These are phyloP conservation scores for Ailuropoda melanoleuca DNA, from an alignment of 2,113 vertebrate genomes.

Conservation along the genomic window DNA sequence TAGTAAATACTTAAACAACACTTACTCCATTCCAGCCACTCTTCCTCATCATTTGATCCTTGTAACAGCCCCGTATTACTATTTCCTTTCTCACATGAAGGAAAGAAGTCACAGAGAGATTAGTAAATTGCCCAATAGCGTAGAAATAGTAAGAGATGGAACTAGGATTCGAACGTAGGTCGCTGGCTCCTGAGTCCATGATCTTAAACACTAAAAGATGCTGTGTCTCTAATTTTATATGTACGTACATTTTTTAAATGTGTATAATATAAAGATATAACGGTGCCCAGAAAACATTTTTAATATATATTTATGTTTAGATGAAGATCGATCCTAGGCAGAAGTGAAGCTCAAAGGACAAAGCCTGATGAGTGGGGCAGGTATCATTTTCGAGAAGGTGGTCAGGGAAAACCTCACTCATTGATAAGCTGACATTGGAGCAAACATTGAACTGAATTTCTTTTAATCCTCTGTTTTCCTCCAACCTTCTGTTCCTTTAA, in stretches of 20 bases:
- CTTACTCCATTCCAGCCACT: not conserved
- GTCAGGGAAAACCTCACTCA: not conserved
- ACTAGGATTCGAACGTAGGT: not conserved
- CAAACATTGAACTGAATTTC: not conserved
- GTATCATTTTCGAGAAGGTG: not conserved
- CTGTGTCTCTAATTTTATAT: not conserved
- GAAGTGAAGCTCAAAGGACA: not conserved
- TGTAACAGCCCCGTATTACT: not conserved
- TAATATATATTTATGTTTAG: not conserved
- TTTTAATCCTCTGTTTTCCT: not conserved
- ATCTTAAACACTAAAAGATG: not conserved
- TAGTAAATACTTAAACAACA: not conserved
- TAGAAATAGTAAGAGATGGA: not conserved
- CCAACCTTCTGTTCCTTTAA: not conserved
- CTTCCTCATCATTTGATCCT: not conserved
- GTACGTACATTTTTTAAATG: not conserved
- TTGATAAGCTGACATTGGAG: not conserved
- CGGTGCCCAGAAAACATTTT: not conserved
- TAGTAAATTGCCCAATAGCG: not conserved
- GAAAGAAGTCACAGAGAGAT: constrained; percentile 19
- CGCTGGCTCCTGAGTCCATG: not conserved
- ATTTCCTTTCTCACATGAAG: not conserved
- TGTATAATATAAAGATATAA: not conserved
- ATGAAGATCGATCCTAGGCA: not conserved
- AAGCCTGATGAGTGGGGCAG: not conserved